phyloP scores from a whole-genome alignment of 1,140 invertebrate species.

The Heterodera schachtii region DNA sequence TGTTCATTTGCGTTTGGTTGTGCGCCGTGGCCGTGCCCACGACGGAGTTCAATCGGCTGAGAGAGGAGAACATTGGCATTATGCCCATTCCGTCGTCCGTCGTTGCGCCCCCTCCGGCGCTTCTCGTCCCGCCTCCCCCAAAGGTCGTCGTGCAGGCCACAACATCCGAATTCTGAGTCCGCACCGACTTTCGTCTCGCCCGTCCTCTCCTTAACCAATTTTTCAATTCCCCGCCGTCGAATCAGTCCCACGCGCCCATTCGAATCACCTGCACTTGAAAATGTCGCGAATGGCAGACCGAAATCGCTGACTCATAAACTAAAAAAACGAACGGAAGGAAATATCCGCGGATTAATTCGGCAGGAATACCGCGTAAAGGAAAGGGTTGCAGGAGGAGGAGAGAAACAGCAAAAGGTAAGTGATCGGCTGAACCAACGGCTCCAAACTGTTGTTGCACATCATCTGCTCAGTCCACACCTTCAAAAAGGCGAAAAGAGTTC shows the following conservation, averaged over 20 bases:
- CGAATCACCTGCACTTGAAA: constrained; percentile 48
- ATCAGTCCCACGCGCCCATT: no score
- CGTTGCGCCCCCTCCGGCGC: not conserved
- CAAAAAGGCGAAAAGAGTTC: constrained; percentile 40
- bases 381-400: constrained; percentile 58
- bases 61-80: not conserved
- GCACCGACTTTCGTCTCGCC: constrained; percentile 38
- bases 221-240: not conserved
- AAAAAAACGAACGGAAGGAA: not conserved
- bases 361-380: constrained; percentile 51
- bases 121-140: not conserved
- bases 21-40: not conserved
- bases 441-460: constrained; percentile 46
- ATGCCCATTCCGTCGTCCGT: not conserved
- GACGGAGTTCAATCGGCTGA: constrained; percentile 11
- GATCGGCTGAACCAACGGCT: constrained; percentile 57
- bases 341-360: not conserved
- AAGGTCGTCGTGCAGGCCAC: not conserved
- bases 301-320: constrained; percentile 60
- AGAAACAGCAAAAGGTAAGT: constrained; percentile 56
- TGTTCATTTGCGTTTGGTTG: not conserved
- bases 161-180: constrained; percentile 48
- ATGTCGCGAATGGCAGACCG: constrained; percentile 53
- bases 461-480: constrained; percentile 49
- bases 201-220: constrained; percentile 10